Conservation (phyloP, 2,797 vertebrate species). For the Notolepis coatsorum region DNA sequence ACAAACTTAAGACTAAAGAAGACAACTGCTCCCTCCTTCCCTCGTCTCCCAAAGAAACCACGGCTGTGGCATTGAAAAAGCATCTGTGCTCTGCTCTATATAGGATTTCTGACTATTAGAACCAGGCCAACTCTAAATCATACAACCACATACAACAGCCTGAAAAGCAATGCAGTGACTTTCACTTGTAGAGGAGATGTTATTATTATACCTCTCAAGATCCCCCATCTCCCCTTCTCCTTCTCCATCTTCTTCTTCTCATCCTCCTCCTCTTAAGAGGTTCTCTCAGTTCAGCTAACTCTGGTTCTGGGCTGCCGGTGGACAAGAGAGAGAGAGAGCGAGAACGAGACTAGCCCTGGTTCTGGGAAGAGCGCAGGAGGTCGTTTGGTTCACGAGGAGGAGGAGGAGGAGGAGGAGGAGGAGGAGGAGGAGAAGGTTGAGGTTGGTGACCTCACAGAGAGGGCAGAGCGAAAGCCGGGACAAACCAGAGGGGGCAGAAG, state of each 20-base stretch:
- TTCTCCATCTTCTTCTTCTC: slow-evolving; percentile 40
- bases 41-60: slow-evolving; percentile 64
- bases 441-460: slow-evolving; percentile 60
- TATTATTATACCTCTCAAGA: slow-evolving; percentile 61
- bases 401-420: too few species aligned
- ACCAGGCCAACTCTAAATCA: slow-evolving; percentile 74
- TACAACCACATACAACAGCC: slow-evolving; percentile 75
- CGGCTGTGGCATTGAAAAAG: slow-evolving; percentile 77
- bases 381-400: slow-evolving; percentile 21
- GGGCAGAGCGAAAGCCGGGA: slow-evolving; percentile 53
- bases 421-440: slow-evolving; percentile 48
- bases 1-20: slow-evolving; percentile 63
- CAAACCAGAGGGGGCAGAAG: slow-evolving; percentile 43
- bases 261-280: slow-evolving; percentile 47
- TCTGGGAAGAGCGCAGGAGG: slow-evolving; percentile 19
- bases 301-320: slow-evolving; percentile 58
- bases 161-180: slow-evolving; percentile 68
- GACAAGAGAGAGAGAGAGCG: slow-evolving; percentile 63
- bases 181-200: slow-evolving; percentile 62
- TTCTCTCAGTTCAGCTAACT: slow-evolving; percentile 73
- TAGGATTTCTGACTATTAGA: slow-evolving; percentile 67
- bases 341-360: neutral
- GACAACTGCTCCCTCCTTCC: slow-evolving; percentile 56
- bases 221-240: slow-evolving; percentile 39
- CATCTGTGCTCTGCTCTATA: slow-evolving; percentile 77